Evolutionary conservation across 2,113 vertebrate species (phyloP).

Genomic region (Phalacrocorax brasilianus): DNA sequence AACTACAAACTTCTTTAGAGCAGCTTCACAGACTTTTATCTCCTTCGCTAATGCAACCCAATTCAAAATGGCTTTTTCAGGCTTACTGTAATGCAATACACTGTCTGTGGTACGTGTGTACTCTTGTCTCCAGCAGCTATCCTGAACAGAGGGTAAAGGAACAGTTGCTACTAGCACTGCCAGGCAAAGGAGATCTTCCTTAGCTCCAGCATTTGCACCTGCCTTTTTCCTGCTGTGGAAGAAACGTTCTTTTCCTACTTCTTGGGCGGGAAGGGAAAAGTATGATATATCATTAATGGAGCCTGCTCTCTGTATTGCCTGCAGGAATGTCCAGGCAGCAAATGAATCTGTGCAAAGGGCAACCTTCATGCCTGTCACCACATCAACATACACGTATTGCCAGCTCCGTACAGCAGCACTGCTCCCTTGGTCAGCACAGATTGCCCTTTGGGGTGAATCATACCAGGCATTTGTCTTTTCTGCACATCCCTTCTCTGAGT

Average conservation of each 20-base stretch:
- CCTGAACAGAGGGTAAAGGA: neutral
- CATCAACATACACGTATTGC: accelerated
- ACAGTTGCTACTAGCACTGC: neutral
- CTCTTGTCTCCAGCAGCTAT: neutral
- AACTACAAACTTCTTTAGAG: neutral
- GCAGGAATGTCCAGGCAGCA: no score
- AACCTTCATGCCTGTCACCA: neutral
- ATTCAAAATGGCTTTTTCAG: neutral
- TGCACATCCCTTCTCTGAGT: neutral
- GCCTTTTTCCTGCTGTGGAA: neutral
- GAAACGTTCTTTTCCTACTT: neutral
- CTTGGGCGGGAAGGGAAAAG: neutral
- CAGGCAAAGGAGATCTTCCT: neutral
- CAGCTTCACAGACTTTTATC: neutral
- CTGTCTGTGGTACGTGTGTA: accelerated
- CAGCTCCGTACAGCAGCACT: neutral
- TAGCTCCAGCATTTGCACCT: neutral
- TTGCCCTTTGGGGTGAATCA: neutral
- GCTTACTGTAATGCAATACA: neutral
- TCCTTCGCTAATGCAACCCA: neutral
- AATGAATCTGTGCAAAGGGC: neutral
- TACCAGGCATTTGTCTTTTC: neutral
- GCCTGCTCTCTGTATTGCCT: neutral
- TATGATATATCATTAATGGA: neutral
- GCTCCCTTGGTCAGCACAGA: accelerated